Evolutionary conservation across 2,888 invertebrate genomes (phyloP).

Genomic region (Himalopsyche japonica): DNA sequence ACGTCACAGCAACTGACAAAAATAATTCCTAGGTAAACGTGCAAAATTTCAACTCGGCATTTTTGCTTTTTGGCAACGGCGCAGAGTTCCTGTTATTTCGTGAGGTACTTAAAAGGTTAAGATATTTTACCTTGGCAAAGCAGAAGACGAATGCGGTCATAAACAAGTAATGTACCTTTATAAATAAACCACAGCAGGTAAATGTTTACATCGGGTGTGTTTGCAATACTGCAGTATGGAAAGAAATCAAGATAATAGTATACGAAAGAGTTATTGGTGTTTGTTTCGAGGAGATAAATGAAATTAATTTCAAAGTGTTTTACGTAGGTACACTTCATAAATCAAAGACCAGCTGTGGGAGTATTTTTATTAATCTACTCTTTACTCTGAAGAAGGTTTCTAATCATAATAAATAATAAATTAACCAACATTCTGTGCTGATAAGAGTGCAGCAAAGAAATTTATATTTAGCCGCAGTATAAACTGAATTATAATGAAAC

Average conservation of each 20-base stretch:
- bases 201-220: neutral
- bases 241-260: neutral
- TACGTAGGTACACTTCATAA: neutral
- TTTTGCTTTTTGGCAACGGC: neutral
- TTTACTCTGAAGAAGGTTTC: no score
- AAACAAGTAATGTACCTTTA: neutral
- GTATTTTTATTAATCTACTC: no score
- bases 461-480: no score
- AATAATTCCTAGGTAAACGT: neutral
- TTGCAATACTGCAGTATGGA: neutral
- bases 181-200: neutral
- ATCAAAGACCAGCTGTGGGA: neutral
- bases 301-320: neutral
- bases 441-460: no score
- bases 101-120: neutral
- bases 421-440: no score
- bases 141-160: neutral
- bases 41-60: neutral
- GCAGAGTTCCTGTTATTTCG: neutral
- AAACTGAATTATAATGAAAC: no score
- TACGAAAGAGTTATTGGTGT: neutral
- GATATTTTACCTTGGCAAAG: neutral
- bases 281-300: neutral
- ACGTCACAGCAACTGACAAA: neutral
- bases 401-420: no score